phyloP scores from a whole-genome alignment of 2,113 vertebrate genomes.

The Megaptera novaeangliae region DNA sequence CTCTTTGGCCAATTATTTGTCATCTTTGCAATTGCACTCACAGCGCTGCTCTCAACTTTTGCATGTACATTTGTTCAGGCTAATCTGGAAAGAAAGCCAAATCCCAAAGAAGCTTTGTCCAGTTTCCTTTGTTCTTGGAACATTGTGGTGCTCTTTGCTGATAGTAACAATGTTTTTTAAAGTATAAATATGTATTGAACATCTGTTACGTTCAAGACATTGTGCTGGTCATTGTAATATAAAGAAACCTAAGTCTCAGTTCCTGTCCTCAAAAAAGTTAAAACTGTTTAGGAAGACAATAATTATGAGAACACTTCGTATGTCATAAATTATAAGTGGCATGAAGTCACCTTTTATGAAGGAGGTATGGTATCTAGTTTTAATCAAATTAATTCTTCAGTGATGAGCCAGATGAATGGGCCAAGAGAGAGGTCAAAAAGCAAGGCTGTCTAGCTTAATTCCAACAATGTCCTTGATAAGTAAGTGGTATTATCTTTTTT shows the following conservation, averaged over 20 bases:
- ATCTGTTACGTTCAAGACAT: neutral
- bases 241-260: neutral
- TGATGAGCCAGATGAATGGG: neutral
- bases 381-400: neutral
- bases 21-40: neutral
- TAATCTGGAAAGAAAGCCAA: neutral
- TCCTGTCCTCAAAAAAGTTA: neutral
- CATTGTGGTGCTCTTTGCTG: neutral
- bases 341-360: neutral
- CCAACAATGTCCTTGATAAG: constrained; percentile 15
- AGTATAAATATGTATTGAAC: neutral
- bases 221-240: neutral
- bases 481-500: neutral
- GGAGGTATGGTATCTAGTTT: neutral
- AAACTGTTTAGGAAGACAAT: neutral
- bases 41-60: neutral
- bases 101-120: neutral
- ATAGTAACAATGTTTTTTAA: neutral
- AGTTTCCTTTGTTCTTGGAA: neutral
- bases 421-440: neutral
- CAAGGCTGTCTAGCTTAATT: neutral
- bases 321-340: neutral
- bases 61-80: neutral
- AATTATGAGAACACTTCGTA: neutral
- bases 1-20: neutral